phyloP scores from a whole-genome alignment of 2,888 invertebrate genomes.

The Lasioglossum lativentre region DNA sequence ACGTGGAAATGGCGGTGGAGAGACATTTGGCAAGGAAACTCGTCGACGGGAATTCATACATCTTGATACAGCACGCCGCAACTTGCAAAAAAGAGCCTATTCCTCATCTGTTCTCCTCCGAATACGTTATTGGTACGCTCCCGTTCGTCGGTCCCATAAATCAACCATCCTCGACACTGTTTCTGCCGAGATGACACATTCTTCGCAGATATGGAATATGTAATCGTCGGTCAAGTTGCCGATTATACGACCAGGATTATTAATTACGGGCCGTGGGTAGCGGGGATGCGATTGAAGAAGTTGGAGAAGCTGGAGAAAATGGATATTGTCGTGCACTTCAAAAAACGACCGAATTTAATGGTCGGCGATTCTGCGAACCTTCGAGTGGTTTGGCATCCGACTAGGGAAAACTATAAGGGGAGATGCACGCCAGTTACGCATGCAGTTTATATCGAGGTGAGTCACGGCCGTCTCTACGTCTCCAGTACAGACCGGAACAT shows the following conservation, averaged over 20 bases:
- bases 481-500: no score
- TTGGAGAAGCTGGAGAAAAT: constrained; percentile 67
- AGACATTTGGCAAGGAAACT: constrained; percentile 85
- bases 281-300: constrained; percentile 83
- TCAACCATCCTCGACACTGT: constrained; percentile 1
- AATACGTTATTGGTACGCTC: constrained; percentile 85
- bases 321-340: constrained; percentile 80
- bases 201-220: constrained; percentile 85
- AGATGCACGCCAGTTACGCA: constrained; percentile 85
- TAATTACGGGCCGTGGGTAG: constrained; percentile 87
- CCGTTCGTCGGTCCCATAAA: background rate
- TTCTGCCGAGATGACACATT: background rate
- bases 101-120: constrained; percentile 83
- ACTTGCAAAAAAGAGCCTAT: constrained; percentile 82
- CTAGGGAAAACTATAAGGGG: constrained; percentile 81
- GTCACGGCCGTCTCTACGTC: no score
- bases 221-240: constrained; percentile 85
- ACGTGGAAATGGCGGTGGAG: constrained; percentile 88
- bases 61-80: constrained; percentile 77
- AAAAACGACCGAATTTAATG: constrained; percentile 83
- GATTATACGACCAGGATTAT: constrained; percentile 85
- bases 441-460: constrained; percentile 85
- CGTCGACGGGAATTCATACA: constrained; percentile 84
- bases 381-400: constrained; percentile 86
- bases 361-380: constrained; percentile 86